A percentile compares a stretch with the other conserved stretches of the same genome.
phyloP scores from a whole-genome alignment of 92 coral and sea anemone genomes.

The Porites rus region DNA sequence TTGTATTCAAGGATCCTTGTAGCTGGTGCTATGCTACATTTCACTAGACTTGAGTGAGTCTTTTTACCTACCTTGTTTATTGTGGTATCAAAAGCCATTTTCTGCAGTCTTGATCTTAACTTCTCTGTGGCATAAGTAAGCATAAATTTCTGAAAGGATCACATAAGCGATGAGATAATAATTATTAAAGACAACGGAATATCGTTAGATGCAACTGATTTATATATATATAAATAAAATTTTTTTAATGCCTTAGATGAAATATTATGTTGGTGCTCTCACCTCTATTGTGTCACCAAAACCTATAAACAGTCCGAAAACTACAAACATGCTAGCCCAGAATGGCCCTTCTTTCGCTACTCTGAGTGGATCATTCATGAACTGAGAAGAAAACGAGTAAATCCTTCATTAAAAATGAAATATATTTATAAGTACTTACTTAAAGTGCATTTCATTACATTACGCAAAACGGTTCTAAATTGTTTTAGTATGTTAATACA shows the following conservation, averaged over 20 bases:
- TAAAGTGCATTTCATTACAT: background rate
- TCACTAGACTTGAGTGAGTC: background rate
- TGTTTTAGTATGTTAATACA: too few species aligned
- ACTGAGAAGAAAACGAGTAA: slow-evolving; percentile 26
- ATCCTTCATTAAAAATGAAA: background rate
- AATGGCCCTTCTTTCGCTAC: slow-evolving; percentile 79
- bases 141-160: slow-evolving; percentile 58
- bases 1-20: background rate
- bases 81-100: slow-evolving; percentile 73
- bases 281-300: slow-evolving; percentile 94
- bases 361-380: slow-evolving; percentile 78
- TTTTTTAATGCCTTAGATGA: too few species aligned
- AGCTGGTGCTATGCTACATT: too few species aligned
- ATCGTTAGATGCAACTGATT: too few species aligned
- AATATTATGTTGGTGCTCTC: background rate
- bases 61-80: slow-evolving; percentile 70
- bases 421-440: background rate
- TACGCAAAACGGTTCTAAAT: background rate
- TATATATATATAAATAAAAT: too few species aligned
- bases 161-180: too few species aligned
- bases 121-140: slow-evolving; percentile 76
- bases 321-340: slow-evolving; percentile 89
- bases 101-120: slow-evolving; percentile 78
- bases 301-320: slow-evolving; percentile 85
- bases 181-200: too few species aligned